Conservation (phyloP, 2,113 vertebrate genomes). For the Grammomys surdaster region DNA sequence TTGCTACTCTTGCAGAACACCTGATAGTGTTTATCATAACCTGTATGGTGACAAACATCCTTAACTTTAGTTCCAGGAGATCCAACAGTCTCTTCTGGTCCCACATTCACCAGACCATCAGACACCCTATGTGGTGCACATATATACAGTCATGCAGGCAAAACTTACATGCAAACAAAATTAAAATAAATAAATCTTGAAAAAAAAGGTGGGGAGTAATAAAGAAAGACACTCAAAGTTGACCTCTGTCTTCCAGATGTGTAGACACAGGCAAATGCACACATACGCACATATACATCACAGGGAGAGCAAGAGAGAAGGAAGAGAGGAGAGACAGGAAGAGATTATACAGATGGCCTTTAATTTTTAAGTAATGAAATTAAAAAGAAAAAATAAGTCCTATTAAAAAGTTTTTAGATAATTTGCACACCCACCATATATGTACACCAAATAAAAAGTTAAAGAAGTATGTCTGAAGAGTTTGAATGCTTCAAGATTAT, state of each 20-base stretch:
- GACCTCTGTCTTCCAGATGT: too few species aligned
- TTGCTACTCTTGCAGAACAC: not conserved
- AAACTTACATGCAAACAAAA: not conserved
- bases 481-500: slow-evolving; percentile 17
- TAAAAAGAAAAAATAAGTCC: slow-evolving; percentile 1
- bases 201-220: not conserved
- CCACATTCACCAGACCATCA: not conserved
- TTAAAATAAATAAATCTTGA: not conserved
- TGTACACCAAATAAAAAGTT: not conserved
- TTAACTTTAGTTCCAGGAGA: not conserved
- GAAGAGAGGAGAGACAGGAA: not conserved
- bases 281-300: not conserved
- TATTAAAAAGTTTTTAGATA: not conserved
- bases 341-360: not conserved
- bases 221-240: not conserved
- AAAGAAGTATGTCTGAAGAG: not conserved
- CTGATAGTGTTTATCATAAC: not conserved
- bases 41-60: not conserved
- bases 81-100: not conserved
- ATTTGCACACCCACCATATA: not conserved
- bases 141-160: not conserved
- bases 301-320: not conserved
- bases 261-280: not conserved
- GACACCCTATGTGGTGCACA: not conserved
- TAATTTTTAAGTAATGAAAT: not conserved